Percentiles rank a stretch among this genome's conserved stretches.
phyloP scores from a whole-genome alignment of 2,888 invertebrate species.

The Caenorhabditis afra region DNA sequence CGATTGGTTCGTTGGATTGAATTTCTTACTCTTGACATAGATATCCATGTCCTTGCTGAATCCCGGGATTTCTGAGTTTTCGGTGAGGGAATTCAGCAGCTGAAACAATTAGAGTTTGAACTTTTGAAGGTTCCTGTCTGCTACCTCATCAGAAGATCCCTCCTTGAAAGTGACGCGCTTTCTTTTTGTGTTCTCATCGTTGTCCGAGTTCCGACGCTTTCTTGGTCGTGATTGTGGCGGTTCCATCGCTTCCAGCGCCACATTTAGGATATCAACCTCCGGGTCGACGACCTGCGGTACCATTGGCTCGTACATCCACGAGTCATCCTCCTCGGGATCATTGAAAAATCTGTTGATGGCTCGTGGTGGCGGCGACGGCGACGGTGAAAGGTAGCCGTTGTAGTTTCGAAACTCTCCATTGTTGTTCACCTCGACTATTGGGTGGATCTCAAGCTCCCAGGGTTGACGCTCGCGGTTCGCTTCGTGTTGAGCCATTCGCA shows the following conservation, averaged over 20 bases:
- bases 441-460: not conserved
- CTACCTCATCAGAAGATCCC: conserved; percentile 33
- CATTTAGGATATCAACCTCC: not conserved
- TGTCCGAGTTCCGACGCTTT: conserved; percentile 29
- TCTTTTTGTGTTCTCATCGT: conserved; percentile 3
- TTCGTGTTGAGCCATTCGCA: too few relatives aligned
- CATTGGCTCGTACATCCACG: conserved; percentile 21
- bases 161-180: conserved; percentile 42
- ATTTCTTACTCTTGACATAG: conserved; percentile 1
- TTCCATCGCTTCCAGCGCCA: not conserved
- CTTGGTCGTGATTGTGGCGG: conserved; percentile 23
- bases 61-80: not conserved
- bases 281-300: not conserved
- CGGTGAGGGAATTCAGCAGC: not conserved
- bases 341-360: too few relatives aligned
- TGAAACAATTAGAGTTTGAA: conserved; percentile 4
- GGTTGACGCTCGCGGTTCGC: too few relatives aligned
- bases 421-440: conserved; percentile 19
- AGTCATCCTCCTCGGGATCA: conserved; percentile 10
- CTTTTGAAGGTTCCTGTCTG: not conserved
- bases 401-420: conserved; percentile 28
- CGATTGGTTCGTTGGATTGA: not conserved
- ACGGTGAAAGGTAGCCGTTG: conserved; percentile 34
- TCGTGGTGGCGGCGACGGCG: conserved; percentile 33
- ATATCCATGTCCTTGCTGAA: not conserved